Percentiles rank a stretch among this genome's conserved stretches.
These are phyloP conservation scores for Dunckerocampus dactyliophorus DNA, from an alignment of 2,113 vertebrate genomes.

Conservation along the genomic window DNA sequence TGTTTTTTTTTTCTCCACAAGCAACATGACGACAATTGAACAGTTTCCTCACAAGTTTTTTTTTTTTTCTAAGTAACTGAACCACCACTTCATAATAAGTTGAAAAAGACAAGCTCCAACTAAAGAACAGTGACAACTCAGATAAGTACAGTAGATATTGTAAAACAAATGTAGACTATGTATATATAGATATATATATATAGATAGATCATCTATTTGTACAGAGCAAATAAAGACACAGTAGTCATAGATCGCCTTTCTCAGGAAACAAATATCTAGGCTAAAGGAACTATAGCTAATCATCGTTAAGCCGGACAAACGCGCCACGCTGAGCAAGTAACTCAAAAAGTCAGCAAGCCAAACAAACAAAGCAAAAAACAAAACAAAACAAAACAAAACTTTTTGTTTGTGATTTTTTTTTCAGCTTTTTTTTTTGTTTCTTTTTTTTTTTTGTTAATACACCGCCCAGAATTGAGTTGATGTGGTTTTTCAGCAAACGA, in stretches of 20 bases:
- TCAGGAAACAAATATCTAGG: constrained; percentile 99
- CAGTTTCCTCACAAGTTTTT: constrained; percentile 98
- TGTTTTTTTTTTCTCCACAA: constrained; percentile 87
- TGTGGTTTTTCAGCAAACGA: constrained; percentile 57
- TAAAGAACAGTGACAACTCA: constrained; percentile 99
- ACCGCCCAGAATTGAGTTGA: constrained; percentile 57
- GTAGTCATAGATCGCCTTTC: constrained; percentile 94
- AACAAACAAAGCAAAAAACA: constrained; percentile 66
- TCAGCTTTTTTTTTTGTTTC: not conserved
- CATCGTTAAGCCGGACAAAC: constrained; percentile 99
- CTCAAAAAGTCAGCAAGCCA: constrained; percentile 81
- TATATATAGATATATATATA: constrained; percentile 98
- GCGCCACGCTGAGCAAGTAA: constrained; percentile 97
- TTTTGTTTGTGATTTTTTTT: constrained; percentile 80
- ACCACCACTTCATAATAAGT: constrained; percentile 96
- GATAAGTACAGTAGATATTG: constrained; percentile 95
- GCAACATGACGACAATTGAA: constrained; percentile 99
- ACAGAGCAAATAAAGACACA: constrained; percentile 99
- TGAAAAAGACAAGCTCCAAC: constrained; percentile 98
- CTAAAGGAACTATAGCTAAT: constrained; percentile 98
- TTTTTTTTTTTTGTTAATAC: constrained; percentile 2
- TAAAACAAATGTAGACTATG: constrained; percentile 98
- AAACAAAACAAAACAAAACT: constrained; percentile 55
- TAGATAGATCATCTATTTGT: constrained; percentile 91
- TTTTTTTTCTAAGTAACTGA: constrained; percentile 93